Evolutionary conservation across 2,888 invertebrate species (phyloP).

Genomic region (Podabrus alpinus): DNA sequence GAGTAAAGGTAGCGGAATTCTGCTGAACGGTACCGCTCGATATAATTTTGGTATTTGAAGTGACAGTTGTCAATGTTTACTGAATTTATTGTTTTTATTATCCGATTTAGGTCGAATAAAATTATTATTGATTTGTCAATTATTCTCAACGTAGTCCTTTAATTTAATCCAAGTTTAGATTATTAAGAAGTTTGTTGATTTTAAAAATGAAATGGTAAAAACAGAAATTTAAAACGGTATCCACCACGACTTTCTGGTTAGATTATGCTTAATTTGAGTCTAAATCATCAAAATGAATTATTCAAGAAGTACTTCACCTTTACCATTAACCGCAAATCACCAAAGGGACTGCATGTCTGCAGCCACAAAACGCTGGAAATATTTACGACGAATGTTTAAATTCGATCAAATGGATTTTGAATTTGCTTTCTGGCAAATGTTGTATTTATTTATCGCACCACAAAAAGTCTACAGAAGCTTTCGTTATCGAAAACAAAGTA

Average conservation of each 20-base stretch:
- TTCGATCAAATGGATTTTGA: constrained; percentile 99
- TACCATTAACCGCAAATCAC: constrained; percentile 71
- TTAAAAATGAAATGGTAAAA: background rate
- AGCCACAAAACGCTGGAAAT: constrained; percentile 86
- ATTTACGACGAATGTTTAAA: constrained; percentile 80
- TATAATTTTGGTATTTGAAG: too few species aligned
- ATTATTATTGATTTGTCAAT: background rate
- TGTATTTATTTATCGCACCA: constrained; percentile 90
- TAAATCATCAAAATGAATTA: constrained; percentile 45
- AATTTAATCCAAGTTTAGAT: background rate
- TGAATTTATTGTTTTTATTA: too few species aligned
- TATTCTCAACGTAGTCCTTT: background rate
- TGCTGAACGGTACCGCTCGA: too few species aligned
- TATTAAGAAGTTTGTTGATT: background rate
- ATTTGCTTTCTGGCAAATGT: constrained; percentile 99
- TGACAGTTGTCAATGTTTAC: too few species aligned
- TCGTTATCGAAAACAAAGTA: constrained; percentile 96
- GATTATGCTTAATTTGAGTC: background rate
- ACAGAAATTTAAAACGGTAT: too few species aligned
- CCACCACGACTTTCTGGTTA: background rate
- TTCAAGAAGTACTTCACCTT: constrained; percentile 65
- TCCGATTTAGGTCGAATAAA: background rate
- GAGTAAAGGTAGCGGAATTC: too few species aligned
- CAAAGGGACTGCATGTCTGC: constrained; percentile 79
- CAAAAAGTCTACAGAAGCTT: constrained; percentile 98